A percentile compares a stretch with the other conserved stretches of the same genome.
Conservation (phyloP, 2,113 vertebrate genomes). For the Enhydra lutris region DNA sequence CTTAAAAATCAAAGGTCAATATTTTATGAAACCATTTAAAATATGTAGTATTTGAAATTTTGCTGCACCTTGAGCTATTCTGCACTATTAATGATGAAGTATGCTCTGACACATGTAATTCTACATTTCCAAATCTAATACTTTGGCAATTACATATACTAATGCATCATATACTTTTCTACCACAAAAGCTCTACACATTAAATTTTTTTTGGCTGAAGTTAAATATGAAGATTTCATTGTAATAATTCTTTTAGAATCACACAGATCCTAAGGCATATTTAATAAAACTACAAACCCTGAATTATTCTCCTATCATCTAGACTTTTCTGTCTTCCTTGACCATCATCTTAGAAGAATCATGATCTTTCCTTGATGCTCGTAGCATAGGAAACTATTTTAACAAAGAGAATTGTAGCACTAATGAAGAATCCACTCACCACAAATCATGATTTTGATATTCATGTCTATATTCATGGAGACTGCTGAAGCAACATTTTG, state of each 20-base stretch:
- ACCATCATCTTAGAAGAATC: not conserved
- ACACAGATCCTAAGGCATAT: not conserved
- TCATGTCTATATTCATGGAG: not conserved
- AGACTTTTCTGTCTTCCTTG: not conserved
- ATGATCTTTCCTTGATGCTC: not conserved
- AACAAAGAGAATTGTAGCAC: not conserved
- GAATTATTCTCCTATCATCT: not conserved
- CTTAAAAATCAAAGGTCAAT: conserved; percentile 1
- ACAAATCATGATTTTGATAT: not conserved
- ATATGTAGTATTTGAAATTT: not conserved
- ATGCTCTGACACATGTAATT: not conserved
- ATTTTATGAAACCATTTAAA: conserved; percentile 6
- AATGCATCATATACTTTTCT: not conserved
- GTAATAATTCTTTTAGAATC: not conserved
- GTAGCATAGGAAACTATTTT: not conserved
- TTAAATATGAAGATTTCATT: not conserved
- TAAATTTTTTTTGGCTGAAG: not conserved
- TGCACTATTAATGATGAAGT: not conserved
- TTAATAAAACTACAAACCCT: not conserved
- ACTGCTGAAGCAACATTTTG: not conserved
- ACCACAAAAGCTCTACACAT: not conserved
- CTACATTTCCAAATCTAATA: conserved; percentile 29
- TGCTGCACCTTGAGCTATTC: not conserved
- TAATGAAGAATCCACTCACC: not conserved
- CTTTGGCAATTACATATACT: not conserved